These are phyloP conservation scores for Coturnix japonica DNA, from an alignment of 2,113 vertebrate genomes.

Conservation along the genomic window DNA sequence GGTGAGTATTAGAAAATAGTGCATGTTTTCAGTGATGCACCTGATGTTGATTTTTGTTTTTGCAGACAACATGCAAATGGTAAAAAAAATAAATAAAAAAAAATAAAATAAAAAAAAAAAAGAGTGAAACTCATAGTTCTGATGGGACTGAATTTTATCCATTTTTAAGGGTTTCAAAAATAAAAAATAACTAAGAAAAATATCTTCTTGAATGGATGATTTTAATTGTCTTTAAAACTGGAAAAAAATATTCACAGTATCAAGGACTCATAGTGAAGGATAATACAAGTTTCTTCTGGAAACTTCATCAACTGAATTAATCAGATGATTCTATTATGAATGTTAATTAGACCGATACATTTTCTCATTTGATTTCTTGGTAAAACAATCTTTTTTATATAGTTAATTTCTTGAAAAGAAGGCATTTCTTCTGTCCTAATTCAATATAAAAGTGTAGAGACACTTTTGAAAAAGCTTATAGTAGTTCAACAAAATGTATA, in stretches of 20 bases:
- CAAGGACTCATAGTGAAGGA: not conserved
- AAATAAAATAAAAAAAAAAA: slow-evolving; percentile 19
- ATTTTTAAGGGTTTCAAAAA: slow-evolving; percentile 26
- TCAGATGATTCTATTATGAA: not conserved
- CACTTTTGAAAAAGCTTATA: not conserved
- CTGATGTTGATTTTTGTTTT: not conserved
- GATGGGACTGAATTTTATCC: not conserved
- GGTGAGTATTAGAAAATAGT: not conserved
- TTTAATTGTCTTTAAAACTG: not conserved
- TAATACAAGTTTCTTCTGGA: not conserved
- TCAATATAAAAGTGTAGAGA: not conserved
- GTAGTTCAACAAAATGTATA: not conserved
- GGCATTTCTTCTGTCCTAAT: not conserved
- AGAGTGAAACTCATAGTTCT: slow-evolving; percentile 11
- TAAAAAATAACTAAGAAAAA: not conserved
- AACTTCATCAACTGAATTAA: not conserved
- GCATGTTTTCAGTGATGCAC: not conserved
- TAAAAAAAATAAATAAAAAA: slow-evolving; percentile 9
- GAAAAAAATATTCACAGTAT: not conserved
- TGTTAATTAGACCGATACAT: not conserved
- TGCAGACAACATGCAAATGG: not conserved
- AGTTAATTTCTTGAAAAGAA: not conserved
- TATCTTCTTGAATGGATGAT: not conserved
- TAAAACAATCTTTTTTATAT: not conserved
- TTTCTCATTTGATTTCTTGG: not conserved